Conservation (phyloP, 2,888 invertebrate species). For the Archips crataeganus region DNA sequence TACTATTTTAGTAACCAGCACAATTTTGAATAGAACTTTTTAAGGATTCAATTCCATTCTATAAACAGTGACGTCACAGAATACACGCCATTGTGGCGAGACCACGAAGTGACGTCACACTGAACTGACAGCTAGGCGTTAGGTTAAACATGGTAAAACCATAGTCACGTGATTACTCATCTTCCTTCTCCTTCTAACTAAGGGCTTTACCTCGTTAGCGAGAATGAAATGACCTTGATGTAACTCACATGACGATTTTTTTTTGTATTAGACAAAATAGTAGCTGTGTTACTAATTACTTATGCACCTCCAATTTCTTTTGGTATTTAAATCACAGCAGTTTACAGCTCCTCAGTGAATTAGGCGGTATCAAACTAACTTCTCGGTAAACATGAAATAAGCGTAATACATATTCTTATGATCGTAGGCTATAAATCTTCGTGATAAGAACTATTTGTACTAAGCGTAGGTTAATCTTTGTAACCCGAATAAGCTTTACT, state of each 20-base stretch:
- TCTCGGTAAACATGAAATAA: conserved; percentile 42
- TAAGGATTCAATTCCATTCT: conserved; percentile 4
- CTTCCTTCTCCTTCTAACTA: conserved; percentile 27
- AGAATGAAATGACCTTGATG: conserved; percentile 27
- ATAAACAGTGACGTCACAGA: conserved; percentile 6
- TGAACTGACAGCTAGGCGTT: not conserved
- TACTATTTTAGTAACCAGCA: conserved; percentile 24
- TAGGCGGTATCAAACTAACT: conserved; percentile 53
- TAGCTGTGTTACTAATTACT: conserved; percentile 10
- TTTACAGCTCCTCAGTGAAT: conserved; percentile 52
- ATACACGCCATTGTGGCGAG: conserved; percentile 15
- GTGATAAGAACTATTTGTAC: conserved; percentile 75
- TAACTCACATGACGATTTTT: conserved; percentile 8
- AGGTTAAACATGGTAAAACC: conserved; percentile 8
- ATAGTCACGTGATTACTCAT: conserved; percentile 27
- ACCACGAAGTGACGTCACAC: conserved; percentile 2
- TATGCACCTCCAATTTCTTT: not conserved
- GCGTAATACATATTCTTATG: conserved; percentile 80
- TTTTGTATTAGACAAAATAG: not conserved
- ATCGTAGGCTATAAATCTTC: conserved; percentile 79
- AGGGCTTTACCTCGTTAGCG: not conserved
- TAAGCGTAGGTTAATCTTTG: conserved; percentile 66
- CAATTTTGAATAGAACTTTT: conserved; percentile 28
- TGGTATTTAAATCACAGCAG: not conserved
- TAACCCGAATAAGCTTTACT: conserved; percentile 81